Evolutionary conservation across 2,113 vertebrate species (phyloP).

Genomic region (Puntigrus tetrazona): DNA sequence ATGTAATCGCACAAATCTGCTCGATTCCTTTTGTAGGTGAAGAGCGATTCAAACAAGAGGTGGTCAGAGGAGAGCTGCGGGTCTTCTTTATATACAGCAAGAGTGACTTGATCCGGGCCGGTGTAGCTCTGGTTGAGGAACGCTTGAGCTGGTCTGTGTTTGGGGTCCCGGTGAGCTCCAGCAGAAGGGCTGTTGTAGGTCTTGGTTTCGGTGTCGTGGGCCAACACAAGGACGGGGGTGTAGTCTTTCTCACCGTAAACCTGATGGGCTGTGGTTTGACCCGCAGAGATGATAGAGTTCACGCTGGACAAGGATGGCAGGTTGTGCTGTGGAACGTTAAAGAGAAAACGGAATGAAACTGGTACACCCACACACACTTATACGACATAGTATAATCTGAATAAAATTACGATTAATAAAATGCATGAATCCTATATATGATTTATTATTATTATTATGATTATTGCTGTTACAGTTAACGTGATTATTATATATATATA

Average conservation of each 20-base stretch:
- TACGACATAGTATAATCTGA: neutral
- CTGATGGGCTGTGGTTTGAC: neutral
- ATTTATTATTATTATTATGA: too few species aligned
- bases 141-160: neutral
- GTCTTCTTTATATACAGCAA: neutral
- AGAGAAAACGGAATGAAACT: neutral
- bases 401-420: too few species aligned
- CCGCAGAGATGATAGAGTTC: slow-evolving; percentile 41
- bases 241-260: neutral
- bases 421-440: too few species aligned
- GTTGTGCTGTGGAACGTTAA: slow-evolving; percentile 22
- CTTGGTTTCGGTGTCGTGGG: slow-evolving; percentile 3
- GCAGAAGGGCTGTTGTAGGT: neutral
- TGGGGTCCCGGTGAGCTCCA: neutral
- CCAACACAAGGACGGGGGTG: neutral
- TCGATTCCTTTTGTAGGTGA: neutral
- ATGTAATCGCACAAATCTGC: neutral
- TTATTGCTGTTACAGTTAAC: too few species aligned
- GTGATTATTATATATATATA: too few species aligned
- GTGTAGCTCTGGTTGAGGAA: neutral
- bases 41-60: neutral
- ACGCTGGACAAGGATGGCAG: neutral
- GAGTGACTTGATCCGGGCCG: neutral
- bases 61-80: neutral
- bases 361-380: neutral